A percentile compares a stretch with the other conserved stretches of the same genome.
Conservation (phyloP, 1,140 invertebrate species). For the Pogonomyrmex barbatus region DNA sequence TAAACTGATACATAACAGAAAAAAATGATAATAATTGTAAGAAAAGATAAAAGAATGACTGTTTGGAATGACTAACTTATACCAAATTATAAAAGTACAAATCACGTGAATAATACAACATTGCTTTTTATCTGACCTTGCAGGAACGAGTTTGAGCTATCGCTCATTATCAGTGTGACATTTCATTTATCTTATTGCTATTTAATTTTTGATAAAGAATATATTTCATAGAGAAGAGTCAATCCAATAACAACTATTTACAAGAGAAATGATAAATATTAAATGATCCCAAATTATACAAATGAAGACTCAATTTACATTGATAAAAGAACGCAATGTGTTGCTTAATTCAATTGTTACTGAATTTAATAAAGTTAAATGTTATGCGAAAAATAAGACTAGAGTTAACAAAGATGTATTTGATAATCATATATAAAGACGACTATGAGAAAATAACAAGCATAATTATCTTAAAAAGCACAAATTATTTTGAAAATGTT, state of each 20-base stretch:
- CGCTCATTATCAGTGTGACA: slow-evolving; percentile 38
- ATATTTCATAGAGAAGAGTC: neutral
- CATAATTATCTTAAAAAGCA: slow-evolving; percentile 1
- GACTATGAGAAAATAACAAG: slow-evolving; percentile 23
- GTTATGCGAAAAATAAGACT: neutral
- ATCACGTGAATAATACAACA: slow-evolving; percentile 17
- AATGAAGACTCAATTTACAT: neutral
- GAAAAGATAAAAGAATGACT: neutral
- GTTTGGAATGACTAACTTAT: neutral
- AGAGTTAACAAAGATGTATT: neutral
- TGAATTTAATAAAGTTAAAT: slow-evolving; percentile 14
- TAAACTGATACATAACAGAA: slow-evolving; percentile 5
- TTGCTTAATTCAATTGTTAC: neutral
- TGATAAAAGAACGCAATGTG: neutral
- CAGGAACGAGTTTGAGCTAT: slow-evolving; percentile 38
- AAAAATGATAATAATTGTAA: neutral
- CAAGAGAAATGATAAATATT: neutral
- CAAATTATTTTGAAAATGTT: neutral
- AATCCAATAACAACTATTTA: neutral
- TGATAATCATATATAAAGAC: neutral
- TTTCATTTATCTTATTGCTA: slow-evolving; percentile 29
- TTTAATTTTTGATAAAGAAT: neutral
- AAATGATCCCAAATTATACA: slow-evolving; percentile 8
- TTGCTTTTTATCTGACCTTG: slow-evolving; percentile 1
- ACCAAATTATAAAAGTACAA: slow-evolving; percentile 24